phyloP scores from a whole-genome alignment of 2,888 invertebrate species.

The Pachycephus smyrnensis region DNA sequence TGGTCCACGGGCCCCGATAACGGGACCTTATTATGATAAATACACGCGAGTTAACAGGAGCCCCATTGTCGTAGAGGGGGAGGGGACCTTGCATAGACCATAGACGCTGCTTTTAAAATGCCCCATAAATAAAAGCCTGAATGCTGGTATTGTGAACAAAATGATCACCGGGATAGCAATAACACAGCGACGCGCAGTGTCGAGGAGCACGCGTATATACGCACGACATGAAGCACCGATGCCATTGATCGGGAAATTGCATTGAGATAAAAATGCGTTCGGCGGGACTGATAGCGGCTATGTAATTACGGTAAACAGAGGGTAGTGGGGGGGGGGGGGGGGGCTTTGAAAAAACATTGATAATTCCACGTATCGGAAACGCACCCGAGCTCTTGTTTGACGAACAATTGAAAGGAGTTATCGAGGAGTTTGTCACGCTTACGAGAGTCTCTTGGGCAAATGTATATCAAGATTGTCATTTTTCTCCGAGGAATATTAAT shows the following conservation, averaged over 20 bases:
- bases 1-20: slow-evolving; percentile 35
- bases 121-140: slow-evolving; percentile 8
- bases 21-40: slow-evolving; percentile 46
- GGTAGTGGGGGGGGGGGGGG: background rate
- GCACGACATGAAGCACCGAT: background rate
- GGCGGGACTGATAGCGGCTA: background rate
- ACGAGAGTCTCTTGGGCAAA: background rate
- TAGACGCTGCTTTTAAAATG: slow-evolving; percentile 22
- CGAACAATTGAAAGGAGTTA: background rate
- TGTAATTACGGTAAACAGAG: background rate
- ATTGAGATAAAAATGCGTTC: background rate
- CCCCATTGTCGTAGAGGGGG: slow-evolving; percentile 35
- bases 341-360: background rate
- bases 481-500: background rate
- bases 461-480: background rate
- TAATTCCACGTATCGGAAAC: background rate
- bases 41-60: slow-evolving; percentile 28
- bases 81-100: slow-evolving; percentile 24
- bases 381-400: background rate
- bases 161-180: background rate
- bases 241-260: background rate
- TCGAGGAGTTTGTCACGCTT: background rate
- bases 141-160: slow-evolving; percentile 1
- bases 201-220: background rate
- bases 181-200: background rate